Evolutionary conservation across 37 sponge, comb jelly and placozoan genomes (phyloP), one percentile per base, ranked within the genome.

Genomic region (Geodia barretti): DNA sequence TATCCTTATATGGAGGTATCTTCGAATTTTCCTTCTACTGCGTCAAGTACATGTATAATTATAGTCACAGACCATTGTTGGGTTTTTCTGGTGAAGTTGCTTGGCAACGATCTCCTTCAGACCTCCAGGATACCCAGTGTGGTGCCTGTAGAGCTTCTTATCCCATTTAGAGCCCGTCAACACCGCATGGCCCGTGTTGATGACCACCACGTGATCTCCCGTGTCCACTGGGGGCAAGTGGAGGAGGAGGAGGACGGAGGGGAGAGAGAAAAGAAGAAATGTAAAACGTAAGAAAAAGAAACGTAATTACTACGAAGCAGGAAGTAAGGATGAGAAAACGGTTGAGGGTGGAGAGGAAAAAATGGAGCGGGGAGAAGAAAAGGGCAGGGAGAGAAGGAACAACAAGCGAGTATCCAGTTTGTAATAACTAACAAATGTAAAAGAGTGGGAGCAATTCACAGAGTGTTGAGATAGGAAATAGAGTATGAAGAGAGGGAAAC

Each of bases 41-140:
- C n/a, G n/a, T n/a, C n/a, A n/a, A n/a, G n/a, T n/a, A n/a, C n/a
- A n/a, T n/a, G n/a, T n/a, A n/a, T n/a, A n/a, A n/a, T n/a, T n/a
- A n/a, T n/a, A n/a, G n/a, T n/a, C 65, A 31, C 24, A 25, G 39
- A 92, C 93, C 86, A 83, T 67, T 8, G 83, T 86, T 14, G 86
- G 84, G 40, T 89, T 87, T 39, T 88, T 92, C 35, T 64, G 41
- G 26, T 95, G 95, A 0, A 95, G 26, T 28, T 77, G 20, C 60
- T 83, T 68, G 19, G 94, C 94, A n/a, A 67, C 7, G 3, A 86
- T 43, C 41, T 85, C 94, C 34, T 82, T 85, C 38, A 95, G 69
- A 0, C 93, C 95, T 34, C 95, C 93, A 41, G 95, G 95, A 78
- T 92, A 95, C 38, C 95, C 92, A n/a, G n/a, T n/a, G n/a, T n/a